These are phyloP conservation scores for Hesperia comma DNA, from an alignment of 2,888 invertebrate species.

Conservation along the genomic window DNA sequence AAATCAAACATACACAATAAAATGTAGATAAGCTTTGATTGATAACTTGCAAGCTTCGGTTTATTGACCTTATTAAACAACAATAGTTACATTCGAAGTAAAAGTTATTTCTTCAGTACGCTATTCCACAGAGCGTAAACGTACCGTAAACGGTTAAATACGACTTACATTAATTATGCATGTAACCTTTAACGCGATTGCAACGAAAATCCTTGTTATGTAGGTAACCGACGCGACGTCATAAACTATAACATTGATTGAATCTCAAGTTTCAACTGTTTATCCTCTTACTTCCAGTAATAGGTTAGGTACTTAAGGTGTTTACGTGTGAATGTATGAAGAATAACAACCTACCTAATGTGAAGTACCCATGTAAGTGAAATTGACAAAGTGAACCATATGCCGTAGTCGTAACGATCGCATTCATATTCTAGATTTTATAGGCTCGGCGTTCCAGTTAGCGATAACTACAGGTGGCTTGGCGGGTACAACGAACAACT, in stretches of 20 bases:
- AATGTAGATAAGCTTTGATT: background rate
- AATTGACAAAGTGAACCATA: conserved; percentile 10
- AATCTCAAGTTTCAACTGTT: conserved; percentile 28
- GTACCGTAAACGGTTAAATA: background rate
- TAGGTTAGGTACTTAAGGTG: background rate
- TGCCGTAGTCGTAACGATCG: background rate
- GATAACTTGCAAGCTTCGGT: background rate
- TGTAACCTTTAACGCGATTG: conserved; percentile 21
- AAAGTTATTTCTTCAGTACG: conserved; percentile 13
- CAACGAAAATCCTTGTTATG: conserved; percentile 32
- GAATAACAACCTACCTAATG: conserved; percentile 21
- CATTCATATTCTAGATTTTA: background rate
- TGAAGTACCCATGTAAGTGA: background rate
- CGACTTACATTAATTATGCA: conserved; percentile 13
- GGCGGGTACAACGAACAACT: conserved; percentile 36
- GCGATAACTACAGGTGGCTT: conserved; percentile 11
- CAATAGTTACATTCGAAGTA: conserved; percentile 3
- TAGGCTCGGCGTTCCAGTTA: conserved; percentile 6
- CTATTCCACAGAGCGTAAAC: conserved; percentile 18
- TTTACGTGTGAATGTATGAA: conserved; percentile 2
- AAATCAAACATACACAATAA: too few relatives aligned
- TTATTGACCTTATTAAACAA: background rate
- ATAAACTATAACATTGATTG: conserved; percentile 20
- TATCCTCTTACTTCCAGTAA: conserved; percentile 22
- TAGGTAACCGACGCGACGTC: conserved; percentile 21